Conservation (phyloP, 2,113 vertebrate species). For the Hyperopisus bebe region DNA sequence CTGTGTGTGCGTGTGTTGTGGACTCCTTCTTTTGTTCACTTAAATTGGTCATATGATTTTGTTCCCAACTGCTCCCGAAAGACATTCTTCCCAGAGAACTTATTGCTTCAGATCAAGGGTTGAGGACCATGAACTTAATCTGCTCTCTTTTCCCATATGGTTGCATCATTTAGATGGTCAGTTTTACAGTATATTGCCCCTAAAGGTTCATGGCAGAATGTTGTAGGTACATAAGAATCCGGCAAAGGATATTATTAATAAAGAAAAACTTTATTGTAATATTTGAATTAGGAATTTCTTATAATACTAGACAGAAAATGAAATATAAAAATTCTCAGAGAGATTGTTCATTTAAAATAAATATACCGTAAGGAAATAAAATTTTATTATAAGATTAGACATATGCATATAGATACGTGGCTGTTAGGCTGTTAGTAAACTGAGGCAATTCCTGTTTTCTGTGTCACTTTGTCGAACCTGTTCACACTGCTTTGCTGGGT, state of each 20-base stretch:
- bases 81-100: background rate
- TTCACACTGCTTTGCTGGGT: background rate
- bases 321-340: background rate
- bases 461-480: background rate
- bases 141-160: background rate
- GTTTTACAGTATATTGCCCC: background rate
- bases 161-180: slow-evolving; percentile 20
- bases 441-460: background rate
- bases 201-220: background rate
- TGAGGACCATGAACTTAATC: background rate
- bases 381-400: background rate
- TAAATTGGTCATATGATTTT: background rate
- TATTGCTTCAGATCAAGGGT: background rate
- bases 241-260: background rate
- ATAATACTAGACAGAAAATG: background rate
- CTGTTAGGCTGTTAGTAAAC: background rate
- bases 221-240: background rate
- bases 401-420: background rate
- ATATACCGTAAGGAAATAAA: background rate
- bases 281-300: background rate
- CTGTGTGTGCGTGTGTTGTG: slow-evolving; percentile 16
- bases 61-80: background rate
- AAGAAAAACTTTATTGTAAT: background rate
- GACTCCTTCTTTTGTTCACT: background rate
- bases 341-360: background rate